Conservation (phyloP, 2,113 vertebrate genomes). For the Psettodes erumei region DNA sequence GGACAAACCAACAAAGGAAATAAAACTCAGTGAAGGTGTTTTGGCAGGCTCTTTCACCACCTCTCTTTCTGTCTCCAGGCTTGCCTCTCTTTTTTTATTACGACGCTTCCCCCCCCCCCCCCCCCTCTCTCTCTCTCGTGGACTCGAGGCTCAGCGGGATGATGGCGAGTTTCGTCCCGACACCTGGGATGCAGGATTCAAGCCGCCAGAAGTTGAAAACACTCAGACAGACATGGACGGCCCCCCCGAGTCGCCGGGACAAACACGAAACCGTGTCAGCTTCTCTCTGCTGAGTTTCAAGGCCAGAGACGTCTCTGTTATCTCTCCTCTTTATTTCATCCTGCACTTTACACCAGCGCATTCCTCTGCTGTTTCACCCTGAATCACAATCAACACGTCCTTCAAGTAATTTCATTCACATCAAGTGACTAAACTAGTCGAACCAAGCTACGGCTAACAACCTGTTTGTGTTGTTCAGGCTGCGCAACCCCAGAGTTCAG, state of each 20-base stretch:
- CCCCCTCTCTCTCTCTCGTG: constrained; percentile 2
- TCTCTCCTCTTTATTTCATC: constrained; percentile 14
- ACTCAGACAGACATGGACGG: constrained; percentile 21
- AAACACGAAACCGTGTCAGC: constrained; percentile 47
- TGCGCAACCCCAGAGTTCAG: not conserved
- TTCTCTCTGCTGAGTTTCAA: constrained; percentile 39
- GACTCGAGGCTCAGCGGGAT: constrained; percentile 20
- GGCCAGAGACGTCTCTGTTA: constrained; percentile 47
- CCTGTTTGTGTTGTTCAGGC: not conserved
- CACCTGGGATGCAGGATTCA: constrained; percentile 61
- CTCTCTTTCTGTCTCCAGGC: constrained; percentile 6
- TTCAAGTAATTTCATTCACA: not conserved
- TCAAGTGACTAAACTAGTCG: not conserved
- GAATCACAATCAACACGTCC: not conserved
- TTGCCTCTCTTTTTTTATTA: too few species aligned
- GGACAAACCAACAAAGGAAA: constrained; percentile 43
- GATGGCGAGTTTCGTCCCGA: constrained; percentile 38
- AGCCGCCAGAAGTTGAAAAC: constrained; percentile 46
- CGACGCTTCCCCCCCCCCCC: too few species aligned
- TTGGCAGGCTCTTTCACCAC: not conserved
- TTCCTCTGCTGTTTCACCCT: not conserved
- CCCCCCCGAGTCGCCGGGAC: constrained; percentile 44
- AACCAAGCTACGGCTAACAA: not conserved
- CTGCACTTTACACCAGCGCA: not conserved
- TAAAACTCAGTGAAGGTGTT: constrained; percentile 23